phyloP scores from a whole-genome alignment of 2,113 vertebrate genomes.

The Dolichotis patagonum region DNA sequence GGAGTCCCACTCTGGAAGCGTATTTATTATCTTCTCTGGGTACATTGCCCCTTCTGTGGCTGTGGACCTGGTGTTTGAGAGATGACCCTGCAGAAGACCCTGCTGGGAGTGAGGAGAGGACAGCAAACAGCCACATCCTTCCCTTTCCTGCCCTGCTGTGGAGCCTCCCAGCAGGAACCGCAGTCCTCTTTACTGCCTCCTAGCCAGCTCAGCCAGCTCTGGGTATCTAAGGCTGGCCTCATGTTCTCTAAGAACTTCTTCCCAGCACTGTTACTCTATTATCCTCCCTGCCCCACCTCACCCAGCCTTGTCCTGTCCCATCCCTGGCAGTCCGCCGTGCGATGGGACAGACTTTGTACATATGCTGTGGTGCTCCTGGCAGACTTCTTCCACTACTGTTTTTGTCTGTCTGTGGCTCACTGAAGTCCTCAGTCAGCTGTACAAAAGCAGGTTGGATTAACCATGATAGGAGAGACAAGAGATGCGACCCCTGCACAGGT shows the following conservation, averaged over 20 bases:
- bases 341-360: not conserved
- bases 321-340: not conserved
- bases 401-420: not conserved
- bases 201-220: not conserved
- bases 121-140: not conserved
- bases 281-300: not conserved
- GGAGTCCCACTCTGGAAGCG: not conserved
- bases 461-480: not conserved
- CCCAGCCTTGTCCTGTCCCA: not conserved
- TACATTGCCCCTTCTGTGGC: not conserved
- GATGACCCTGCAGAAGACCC: not conserved
- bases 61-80: not conserved
- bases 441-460: not conserved
- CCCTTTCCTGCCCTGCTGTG: not conserved
- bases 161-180: not conserved
- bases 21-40: not conserved
- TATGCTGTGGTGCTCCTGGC: not conserved
- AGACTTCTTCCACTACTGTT: not conserved
- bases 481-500: not conserved
- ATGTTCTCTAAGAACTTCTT: not conserved
- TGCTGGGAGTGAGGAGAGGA: not conserved
- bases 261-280: not conserved
- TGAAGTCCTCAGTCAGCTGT: not conserved
- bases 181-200: not conserved
- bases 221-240: not conserved